Conservation (phyloP, 1,140 invertebrate species). For the Drosophila baimaii region DNA sequence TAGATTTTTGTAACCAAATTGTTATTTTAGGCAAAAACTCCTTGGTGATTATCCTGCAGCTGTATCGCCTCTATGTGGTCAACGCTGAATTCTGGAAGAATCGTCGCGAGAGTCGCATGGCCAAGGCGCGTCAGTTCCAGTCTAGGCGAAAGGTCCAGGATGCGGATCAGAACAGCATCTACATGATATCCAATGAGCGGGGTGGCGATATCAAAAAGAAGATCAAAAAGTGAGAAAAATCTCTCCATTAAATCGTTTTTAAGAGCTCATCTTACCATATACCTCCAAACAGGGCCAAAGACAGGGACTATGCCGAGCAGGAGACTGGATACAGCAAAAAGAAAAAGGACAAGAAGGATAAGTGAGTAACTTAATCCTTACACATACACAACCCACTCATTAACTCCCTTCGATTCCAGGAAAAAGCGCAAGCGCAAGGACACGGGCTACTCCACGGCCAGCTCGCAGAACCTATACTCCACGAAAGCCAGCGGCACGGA, state of each 20-base stretch:
- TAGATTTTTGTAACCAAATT: too few relatives aligned
- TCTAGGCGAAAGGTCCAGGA: slow-evolving; percentile 81
- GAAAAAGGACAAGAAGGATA: slow-evolving; percentile 73
- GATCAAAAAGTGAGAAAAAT: slow-evolving; percentile 67
- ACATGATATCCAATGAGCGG: slow-evolving; percentile 86
- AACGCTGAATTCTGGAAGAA: slow-evolving; percentile 87
- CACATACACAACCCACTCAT: neutral
- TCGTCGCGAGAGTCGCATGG: slow-evolving; percentile 80
- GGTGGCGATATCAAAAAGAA: slow-evolving; percentile 77
- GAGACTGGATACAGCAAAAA: slow-evolving; percentile 78
- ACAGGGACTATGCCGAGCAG: slow-evolving; percentile 68
- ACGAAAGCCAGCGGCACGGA: slow-evolving; percentile 73
- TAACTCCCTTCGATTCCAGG: slow-evolving; percentile 12
- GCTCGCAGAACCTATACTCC: slow-evolving; percentile 85
- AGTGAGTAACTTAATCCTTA: slow-evolving; percentile 37
- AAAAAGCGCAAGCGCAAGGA: slow-evolving; percentile 86
- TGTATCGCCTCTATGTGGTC: slow-evolving; percentile 93
- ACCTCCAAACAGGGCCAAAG: slow-evolving; percentile 59
- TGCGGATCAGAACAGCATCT: slow-evolving; percentile 84
- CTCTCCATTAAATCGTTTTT: neutral
- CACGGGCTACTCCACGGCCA: slow-evolving; percentile 88
- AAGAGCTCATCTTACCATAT: neutral
- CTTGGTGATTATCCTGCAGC: slow-evolving; percentile 92
- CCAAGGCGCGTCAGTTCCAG: slow-evolving; percentile 84
- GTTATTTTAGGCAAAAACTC: slow-evolving; percentile 89